These are phyloP conservation scores for Neodiprion virginianus DNA, from an alignment of 1,140 invertebrate species.

Conservation along the genomic window DNA sequence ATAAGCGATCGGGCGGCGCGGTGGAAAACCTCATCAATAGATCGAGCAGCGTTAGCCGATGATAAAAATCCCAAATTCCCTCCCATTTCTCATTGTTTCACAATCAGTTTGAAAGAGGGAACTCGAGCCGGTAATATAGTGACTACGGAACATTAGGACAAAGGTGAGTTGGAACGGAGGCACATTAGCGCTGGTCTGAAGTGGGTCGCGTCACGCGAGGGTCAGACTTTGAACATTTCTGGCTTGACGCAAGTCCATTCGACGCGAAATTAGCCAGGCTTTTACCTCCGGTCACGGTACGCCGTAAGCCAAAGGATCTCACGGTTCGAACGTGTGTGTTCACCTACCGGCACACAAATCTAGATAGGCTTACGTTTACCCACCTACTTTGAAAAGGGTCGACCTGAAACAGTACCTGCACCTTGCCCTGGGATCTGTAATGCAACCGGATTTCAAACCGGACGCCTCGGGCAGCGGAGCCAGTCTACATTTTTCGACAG, in stretches of 20 bases:
- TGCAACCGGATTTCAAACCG: no score
- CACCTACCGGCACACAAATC: no score
- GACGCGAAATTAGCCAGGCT: background rate
- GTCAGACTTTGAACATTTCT: slow-evolving; percentile 1
- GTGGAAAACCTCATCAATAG: background rate
- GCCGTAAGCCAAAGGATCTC: background rate
- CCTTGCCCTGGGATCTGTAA: no score
- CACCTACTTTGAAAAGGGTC: no score
- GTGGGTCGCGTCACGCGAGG: slow-evolving; percentile 2
- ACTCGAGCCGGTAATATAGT: background rate
- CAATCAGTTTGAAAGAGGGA: no score
- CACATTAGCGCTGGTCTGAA: slow-evolving; percentile 1
- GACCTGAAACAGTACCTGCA: no score
- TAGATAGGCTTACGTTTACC: no score
- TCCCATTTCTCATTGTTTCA: no score
- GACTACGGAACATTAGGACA: background rate
- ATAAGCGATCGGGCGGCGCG: background rate
- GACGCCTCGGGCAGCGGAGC: no score
- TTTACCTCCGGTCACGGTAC: background rate
- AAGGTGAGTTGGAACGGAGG: background rate
- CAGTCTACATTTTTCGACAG: no score
- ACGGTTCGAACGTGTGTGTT: background rate
- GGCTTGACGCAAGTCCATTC: background rate
- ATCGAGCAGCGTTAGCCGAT: background rate
- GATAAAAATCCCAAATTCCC: background rate